Base-by-base conservation (phyloP, 1,140 invertebrate species). In the Rhopalosiphum maidis region DNA sequence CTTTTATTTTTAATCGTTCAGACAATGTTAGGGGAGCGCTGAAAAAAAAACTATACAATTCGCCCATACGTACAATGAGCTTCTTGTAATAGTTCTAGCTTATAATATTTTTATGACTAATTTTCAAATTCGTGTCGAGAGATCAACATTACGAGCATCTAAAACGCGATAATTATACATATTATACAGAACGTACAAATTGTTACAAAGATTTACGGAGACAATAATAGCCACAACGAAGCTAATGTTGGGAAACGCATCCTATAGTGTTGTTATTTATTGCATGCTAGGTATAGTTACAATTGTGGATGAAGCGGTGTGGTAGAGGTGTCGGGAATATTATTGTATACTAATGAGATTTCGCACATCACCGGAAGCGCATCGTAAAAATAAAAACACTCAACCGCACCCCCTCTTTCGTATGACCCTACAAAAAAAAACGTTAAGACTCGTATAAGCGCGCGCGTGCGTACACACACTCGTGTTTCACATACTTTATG, bases 301-400 rank as follows among this genome's bases (percentile, higher is more conserved):
- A 85, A 85, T 41, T 25, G 83, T 25, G 11, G 85, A 30, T 9
- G 43, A 5, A 0, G 82, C 37, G 21, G 82, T 37, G 15, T 18
- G 37, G 21, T 23, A 0, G 21, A 1, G 18, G 35, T 23, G 83
- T 77, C 4, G 30, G 1, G 60, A 0, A 77, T n/a, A 68, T 68
- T 68, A 68, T 68, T n/a, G 9, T 60, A 77, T n/a, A 77, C 83
- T 86, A 86, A 86, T 46, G 41, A 86, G 85, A 86, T 86, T 86
- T 86, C 85, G 85, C 41, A 11, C 41, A 25, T 86, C 85, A 30
- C 41, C 41, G 43, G 85, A 86, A 86, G 25, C 23, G 11, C 6
- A 41, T 46, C 41, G 85, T 86, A 46, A 86, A 86, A 43, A 43
- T 9, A 85, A 85, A 86, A 86, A 30, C 23, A 46, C 83, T 37